Conservation (phyloP, 2,797 vertebrate genomes). For the Bradypodion ventrale region DNA sequence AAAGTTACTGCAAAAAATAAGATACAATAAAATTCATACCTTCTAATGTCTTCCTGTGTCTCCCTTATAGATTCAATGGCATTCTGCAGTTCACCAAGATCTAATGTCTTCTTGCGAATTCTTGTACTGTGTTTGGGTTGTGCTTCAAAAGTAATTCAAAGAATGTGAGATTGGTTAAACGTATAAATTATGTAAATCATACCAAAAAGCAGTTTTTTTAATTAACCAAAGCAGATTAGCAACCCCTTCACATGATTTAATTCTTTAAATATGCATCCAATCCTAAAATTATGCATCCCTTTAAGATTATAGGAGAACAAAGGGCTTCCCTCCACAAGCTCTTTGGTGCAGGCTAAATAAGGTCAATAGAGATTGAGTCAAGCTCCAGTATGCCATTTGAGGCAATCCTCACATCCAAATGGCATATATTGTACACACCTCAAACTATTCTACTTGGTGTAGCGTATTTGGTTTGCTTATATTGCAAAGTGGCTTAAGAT, state of each 20-base stretch:
- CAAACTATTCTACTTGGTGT: too few relatives aligned
- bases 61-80: conserved; percentile 94
- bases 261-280: neutral
- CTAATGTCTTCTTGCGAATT: conserved; percentile 88
- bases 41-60: conserved; percentile 96
- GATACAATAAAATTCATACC: conserved; percentile 72
- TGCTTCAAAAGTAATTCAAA: conserved; percentile 75
- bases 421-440: too few relatives aligned
- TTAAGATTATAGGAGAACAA: neutral
- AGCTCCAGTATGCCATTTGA: too few relatives aligned
- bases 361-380: too few relatives aligned
- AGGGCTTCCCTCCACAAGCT: too few relatives aligned
- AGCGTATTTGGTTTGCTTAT: too few relatives aligned
- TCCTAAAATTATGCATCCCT: neutral
- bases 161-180: conserved; percentile 28
- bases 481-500: too few relatives aligned
- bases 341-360: too few relatives aligned
- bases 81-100: conserved; percentile 94
- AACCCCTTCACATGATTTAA: neutral
- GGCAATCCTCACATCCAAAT: too few relatives aligned
- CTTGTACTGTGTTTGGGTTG: conserved; percentile 88
- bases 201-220: neutral
- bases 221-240: neutral
- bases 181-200: neutral
- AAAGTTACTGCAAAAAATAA: neutral